phyloP scores from a whole-genome alignment of 2,888 invertebrate genomes.

The Pyrrhosoma nymphula region DNA sequence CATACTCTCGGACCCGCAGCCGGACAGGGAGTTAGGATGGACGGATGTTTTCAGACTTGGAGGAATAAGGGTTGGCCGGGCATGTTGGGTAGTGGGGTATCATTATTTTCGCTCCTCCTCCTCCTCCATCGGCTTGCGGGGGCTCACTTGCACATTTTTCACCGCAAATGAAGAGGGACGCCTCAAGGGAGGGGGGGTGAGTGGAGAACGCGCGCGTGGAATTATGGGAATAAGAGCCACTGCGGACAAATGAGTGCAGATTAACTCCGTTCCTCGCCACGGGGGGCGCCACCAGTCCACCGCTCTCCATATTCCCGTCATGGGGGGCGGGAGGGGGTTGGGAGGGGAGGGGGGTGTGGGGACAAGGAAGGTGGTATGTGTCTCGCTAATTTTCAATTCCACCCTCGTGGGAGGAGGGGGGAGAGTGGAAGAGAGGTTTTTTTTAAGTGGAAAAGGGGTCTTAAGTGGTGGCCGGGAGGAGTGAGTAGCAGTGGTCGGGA shows the following conservation, averaged over 20 bases:
- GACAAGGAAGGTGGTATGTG: neutral
- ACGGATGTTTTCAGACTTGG: neutral
- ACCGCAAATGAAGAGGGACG: neutral
- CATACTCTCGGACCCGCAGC: too few species aligned
- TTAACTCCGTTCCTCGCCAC: slow-evolving; percentile 52
- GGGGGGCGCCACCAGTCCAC: neutral
- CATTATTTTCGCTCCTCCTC: too few species aligned
- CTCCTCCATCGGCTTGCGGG: too few species aligned
- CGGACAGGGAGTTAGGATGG: too few species aligned
- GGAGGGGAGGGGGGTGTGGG: neutral
- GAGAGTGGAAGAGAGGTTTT: neutral
- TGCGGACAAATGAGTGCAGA: slow-evolving; percentile 51
- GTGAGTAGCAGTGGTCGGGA: too few species aligned
- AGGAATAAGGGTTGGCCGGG: too few species aligned
- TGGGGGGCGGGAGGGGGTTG: neutral
- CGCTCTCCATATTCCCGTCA: neutral
- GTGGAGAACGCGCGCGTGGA: neutral
- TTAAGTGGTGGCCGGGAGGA: too few species aligned
- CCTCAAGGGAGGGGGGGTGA: neutral
- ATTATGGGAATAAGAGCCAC: slow-evolving; percentile 11
- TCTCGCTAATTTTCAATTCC: slow-evolving; percentile 55
- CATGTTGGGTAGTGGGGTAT: too few species aligned
- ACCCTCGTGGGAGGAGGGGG: neutral
- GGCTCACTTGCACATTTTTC: too few species aligned
- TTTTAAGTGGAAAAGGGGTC: too few species aligned